Evolutionary conservation across 1,140 invertebrate species (phyloP).

Genomic region (Aphelenchoides fujianensis): DNA sequence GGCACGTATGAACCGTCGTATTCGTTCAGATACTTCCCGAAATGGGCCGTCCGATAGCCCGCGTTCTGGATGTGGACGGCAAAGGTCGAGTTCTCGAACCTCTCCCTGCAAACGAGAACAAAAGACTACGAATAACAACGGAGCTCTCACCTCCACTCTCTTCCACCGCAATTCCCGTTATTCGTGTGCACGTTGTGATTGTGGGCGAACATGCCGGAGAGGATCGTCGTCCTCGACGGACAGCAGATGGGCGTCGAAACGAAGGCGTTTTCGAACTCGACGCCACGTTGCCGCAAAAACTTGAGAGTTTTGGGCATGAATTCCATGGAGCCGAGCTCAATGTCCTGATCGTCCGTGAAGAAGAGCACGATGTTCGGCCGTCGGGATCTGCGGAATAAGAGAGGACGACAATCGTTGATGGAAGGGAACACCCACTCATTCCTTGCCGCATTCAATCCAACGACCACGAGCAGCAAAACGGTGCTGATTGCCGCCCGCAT

Average conservation of each 20-base stretch:
- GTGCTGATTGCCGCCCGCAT: too few relatives aligned
- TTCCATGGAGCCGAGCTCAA: conserved; percentile 61
- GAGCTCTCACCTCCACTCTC: conserved; percentile 86
- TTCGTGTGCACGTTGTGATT: conserved; percentile 72
- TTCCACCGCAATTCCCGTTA: conserved; percentile 67
- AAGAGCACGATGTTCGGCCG: conserved; percentile 64
- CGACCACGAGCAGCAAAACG: too few relatives aligned
- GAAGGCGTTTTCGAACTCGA: conserved; percentile 40
- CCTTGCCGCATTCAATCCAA: too few relatives aligned
- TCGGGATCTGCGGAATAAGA: background rate
- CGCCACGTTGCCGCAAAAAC: conserved; percentile 44
- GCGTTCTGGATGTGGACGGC: conserved; percentile 38
- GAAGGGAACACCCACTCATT: background rate
- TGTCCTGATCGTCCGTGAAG: conserved; percentile 65
- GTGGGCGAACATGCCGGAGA: conserved; percentile 80
- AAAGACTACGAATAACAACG: conserved; percentile 51
- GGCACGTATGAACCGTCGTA: conserved; percentile 81
- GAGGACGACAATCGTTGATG: background rate
- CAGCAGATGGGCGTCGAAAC: conserved; percentile 76
- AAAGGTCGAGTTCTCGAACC: conserved; percentile 46
- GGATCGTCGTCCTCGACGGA: conserved; percentile 79
- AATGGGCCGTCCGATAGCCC: conserved; percentile 73
- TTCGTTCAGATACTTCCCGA: conserved; percentile 98
- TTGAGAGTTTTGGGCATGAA: conserved; percentile 58
- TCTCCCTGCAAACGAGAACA: conserved; percentile 29